These are phyloP conservation scores for Ifrita kowaldi DNA, from an alignment of 2,113 vertebrate species.

Conservation along the genomic window DNA sequence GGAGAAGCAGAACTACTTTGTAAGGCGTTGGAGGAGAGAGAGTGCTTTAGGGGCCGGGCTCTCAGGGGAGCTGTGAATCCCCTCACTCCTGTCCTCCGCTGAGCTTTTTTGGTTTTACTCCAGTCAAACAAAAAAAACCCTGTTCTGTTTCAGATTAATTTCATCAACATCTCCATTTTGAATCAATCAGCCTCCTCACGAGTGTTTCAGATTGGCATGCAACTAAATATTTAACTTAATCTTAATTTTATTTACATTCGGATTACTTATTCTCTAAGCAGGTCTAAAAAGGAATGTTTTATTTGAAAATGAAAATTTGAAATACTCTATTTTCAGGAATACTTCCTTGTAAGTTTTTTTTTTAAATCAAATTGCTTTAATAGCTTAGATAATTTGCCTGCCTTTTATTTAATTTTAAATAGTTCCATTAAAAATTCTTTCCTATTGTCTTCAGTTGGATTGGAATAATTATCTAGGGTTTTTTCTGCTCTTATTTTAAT, in stretches of 20 bases:
- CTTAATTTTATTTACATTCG: background rate
- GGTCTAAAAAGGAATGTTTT: background rate
- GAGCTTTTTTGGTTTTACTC: background rate
- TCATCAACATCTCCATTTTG: background rate
- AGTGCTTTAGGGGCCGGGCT: background rate
- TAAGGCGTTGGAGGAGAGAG: background rate
- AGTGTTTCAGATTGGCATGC: background rate
- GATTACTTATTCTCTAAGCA: background rate
- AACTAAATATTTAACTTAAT: background rate
- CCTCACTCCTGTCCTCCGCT: background rate
- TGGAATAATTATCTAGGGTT: background rate
- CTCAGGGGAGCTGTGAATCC: background rate
- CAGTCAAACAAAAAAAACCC: background rate
- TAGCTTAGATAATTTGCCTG: background rate
- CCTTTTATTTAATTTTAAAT: background rate
- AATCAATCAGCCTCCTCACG: background rate
- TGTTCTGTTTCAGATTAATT: background rate
- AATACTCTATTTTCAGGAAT: background rate
- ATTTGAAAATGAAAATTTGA: background rate
- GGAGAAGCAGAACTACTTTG: background rate
- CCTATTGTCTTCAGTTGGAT: background rate
- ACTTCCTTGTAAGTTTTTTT: background rate
- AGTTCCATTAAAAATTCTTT: background rate
- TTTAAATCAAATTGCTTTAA: background rate
- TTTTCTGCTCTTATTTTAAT: background rate